Percentiles rank a stretch among this genome's conserved stretches.
Conservation (phyloP, 2,888 invertebrate species). For the Caenorhabditis sulstoni region DNA sequence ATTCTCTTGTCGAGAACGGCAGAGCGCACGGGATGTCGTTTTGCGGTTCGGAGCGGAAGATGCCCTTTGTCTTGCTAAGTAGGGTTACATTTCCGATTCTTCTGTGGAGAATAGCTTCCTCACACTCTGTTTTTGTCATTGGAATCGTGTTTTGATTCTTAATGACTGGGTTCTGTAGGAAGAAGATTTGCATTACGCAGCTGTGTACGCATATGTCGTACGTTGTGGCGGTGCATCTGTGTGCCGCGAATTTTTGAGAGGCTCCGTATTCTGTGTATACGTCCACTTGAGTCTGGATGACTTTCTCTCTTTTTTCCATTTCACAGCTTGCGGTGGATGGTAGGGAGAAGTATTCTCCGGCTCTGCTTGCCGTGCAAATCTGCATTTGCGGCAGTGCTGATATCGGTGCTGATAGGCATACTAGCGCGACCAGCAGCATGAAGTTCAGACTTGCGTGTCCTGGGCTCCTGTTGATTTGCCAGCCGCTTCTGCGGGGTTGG, state of each 20-base stretch:
- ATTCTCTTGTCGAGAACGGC: no score
- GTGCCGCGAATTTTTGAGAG: constrained; percentile 1
- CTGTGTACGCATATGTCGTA: no score
- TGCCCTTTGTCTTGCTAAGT: not conserved
- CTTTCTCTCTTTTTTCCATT: constrained; percentile 1
- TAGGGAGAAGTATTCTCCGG: constrained; percentile 16
- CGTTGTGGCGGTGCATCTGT: not conserved
- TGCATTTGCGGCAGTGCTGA: not conserved
- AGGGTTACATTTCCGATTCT: constrained; percentile 23
- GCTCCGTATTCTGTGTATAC: constrained; percentile 12
- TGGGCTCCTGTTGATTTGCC: constrained; percentile 4
- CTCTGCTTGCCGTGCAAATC: constrained; percentile 2
- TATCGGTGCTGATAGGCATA: not conserved
- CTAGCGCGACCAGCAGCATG: not conserved
- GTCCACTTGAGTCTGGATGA: not conserved
- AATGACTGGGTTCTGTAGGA: no score
- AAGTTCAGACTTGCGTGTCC: constrained; percentile 4
- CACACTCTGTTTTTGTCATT: no score
- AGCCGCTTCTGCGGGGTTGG: not conserved
- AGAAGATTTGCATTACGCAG: no score
- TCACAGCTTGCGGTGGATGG: constrained; percentile 1
- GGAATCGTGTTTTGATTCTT: no score
- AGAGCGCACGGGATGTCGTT: no score
- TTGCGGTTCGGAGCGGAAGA: no score
- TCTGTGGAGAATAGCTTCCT: no score